A percentile compares a stretch with the other conserved stretches of the same genome.
These are phyloP conservation scores for Rafetus swinhoei DNA, from an alignment of 2,113 vertebrate genomes.

Conservation along the genomic window DNA sequence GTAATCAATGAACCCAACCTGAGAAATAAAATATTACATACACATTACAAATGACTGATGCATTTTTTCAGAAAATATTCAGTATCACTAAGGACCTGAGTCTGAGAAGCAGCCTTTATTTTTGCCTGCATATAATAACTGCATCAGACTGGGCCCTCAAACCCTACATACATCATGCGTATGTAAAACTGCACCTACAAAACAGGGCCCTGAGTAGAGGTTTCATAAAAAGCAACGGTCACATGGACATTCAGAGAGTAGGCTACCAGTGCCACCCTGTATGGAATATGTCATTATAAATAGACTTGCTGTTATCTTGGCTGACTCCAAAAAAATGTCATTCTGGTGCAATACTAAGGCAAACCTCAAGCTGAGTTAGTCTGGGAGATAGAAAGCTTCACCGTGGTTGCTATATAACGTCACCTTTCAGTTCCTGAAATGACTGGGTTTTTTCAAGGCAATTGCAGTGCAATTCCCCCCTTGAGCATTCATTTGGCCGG, in stretches of 20 bases:
- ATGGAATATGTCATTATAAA: rapidly evolving
- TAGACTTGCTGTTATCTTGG: rapidly evolving
- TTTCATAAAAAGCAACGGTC: not conserved
- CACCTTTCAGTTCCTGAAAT: rapidly evolving
- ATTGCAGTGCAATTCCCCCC: not conserved
- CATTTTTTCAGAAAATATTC: not conserved
- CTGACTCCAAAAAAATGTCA: rapidly evolving
- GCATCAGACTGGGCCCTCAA: rapidly evolving
- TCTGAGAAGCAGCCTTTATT: rapidly evolving
- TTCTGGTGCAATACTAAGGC: not conserved
- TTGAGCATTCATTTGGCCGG: rapidly evolving
- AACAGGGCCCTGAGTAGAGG: not conserved
- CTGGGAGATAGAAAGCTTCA: rapidly evolving
- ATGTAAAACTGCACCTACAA: not conserved
- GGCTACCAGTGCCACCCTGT: not conserved
- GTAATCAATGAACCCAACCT: slow-evolving; percentile 98
- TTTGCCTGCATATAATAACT: rapidly evolving
- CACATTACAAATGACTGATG: not conserved
- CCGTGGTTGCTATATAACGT: not conserved
- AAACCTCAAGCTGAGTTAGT: rapidly evolving
- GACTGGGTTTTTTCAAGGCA: rapidly evolving
- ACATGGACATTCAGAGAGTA: rapidly evolving
- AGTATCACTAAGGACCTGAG: rapidly evolving
- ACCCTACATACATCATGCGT: rapidly evolving
- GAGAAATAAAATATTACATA: not conserved